phyloP scores from a whole-genome alignment of 1,140 invertebrate genomes.

The Conus betulinus region DNA sequence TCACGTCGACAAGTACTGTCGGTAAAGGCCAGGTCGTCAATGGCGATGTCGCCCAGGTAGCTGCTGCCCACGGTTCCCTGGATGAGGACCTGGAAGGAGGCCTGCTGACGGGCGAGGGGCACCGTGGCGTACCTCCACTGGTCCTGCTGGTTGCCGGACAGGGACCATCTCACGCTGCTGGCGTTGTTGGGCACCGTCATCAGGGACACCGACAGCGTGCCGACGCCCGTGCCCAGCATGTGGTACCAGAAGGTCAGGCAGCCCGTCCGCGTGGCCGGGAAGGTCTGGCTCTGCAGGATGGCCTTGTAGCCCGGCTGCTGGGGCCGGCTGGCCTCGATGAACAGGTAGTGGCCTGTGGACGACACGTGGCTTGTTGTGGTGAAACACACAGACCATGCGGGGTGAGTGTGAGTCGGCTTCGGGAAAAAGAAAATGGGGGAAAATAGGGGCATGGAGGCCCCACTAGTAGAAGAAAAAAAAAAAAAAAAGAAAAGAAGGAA shows the following conservation, averaged over 20 bases:
- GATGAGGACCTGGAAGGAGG: slow-evolving; percentile 51
- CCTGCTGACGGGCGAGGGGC: slow-evolving; percentile 31
- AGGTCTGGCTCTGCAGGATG: slow-evolving; percentile 62
- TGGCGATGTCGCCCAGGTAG: slow-evolving; percentile 68
- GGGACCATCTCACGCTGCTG: slow-evolving; percentile 48
- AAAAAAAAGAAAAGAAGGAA: no score
- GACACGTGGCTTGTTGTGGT: no score
- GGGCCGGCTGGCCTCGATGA: slow-evolving; percentile 54
- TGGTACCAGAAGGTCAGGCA: slow-evolving; percentile 82
- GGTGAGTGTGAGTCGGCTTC: no score
- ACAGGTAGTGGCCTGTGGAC: slow-evolving; percentile 63
- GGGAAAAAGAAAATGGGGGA: no score
- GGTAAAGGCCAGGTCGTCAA: slow-evolving; percentile 67
- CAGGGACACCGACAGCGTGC: slow-evolving; percentile 51
- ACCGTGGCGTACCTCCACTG: slow-evolving; percentile 61
- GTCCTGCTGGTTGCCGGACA: slow-evolving; percentile 60
- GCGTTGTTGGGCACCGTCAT: slow-evolving; percentile 42
- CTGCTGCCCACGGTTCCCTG: slow-evolving; percentile 61
- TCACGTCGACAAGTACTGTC: slow-evolving; percentile 54
- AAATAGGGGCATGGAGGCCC: no score
- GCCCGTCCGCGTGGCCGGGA: slow-evolving; percentile 51
- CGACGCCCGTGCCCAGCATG: slow-evolving; percentile 81
- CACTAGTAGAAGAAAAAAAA: no score
- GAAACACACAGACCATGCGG: no score
- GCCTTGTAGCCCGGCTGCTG: slow-evolving; percentile 59